Base-by-base conservation (phyloP, 1,140 invertebrate genomes). In the Ostrea edulis region DNA sequence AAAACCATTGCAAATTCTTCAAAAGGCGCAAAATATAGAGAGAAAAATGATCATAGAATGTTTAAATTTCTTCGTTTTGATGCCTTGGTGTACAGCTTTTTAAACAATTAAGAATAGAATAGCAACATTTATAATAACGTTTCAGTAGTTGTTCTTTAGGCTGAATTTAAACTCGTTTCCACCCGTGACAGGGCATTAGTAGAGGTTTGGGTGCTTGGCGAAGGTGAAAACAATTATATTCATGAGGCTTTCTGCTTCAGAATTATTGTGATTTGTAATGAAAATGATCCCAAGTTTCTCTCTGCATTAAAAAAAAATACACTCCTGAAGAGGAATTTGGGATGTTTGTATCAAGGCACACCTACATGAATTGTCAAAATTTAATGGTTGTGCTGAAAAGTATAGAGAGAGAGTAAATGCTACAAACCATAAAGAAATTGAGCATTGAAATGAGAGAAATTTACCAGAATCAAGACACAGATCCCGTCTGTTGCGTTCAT, bases 401-500 rank as follows among this genome's bases (percentile, higher is more conserved):
- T 0, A 62, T 14, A 44, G 35, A 44, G 35, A 44, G 35, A 44
- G 35, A 44, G 5, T 5, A 44, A 44, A 44, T 44, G 12, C 17
- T 20, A 2, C 0, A n/a, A 20, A 62, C 17, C 55, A 62, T 17
- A 62, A 62, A 62, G 55, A 62, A 17, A 62, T 62, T 20, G 55
- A 62, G 7, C n/a, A 8, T 62, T 62, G n/a, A 62, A 62, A 62
- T 29, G 22, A 12, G 25, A 14, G 68, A 29, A 12, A 77, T 77
- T 29, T 77, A 77, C 68, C 29, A 77, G 35, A 77, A 29, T 29
- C 8, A 35, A 77, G 22, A 11, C 22, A 77, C 3, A 77, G 14
- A 77, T 77, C 29, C 68, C 22, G 68, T 77, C 68, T 77, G 68
- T 77, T 77, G 68, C 68, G 68, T 35, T 77, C 9, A 77, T 77